Evolutionary conservation across 2,888 invertebrate genomes (phyloP).

Genomic region (Aspidapion aeneum): DNA sequence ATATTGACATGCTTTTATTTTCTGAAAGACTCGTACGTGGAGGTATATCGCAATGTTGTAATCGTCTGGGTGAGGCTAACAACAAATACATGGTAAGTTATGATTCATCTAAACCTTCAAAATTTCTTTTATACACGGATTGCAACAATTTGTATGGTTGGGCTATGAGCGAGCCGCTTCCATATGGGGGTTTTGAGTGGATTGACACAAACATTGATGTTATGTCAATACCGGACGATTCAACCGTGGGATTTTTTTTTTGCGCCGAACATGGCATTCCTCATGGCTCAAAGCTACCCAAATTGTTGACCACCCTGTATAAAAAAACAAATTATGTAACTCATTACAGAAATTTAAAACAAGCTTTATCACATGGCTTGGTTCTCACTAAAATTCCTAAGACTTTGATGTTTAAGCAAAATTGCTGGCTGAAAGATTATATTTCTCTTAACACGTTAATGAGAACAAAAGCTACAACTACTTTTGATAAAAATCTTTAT

Average conservation of each 20-base stretch:
- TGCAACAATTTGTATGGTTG: constrained; percentile 25
- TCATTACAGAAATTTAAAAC: no score
- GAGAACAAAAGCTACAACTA: no score
- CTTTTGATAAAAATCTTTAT: no score
- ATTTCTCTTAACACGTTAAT: no score
- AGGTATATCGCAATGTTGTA: constrained; percentile 32
- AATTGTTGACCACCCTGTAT: no score
- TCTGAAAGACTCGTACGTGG: constrained; percentile 36
- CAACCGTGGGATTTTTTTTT: constrained; percentile 26
- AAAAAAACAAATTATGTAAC: no score
- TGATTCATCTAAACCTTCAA: background rate
- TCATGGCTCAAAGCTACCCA: no score
- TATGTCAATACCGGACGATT: constrained; percentile 18
- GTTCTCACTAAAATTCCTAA: no score
- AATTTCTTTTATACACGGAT: constrained; percentile 8
- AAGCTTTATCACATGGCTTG: no score
- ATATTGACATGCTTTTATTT: constrained; percentile 37
- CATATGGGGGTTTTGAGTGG: constrained; percentile 23
- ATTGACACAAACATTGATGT: constrained; percentile 16
- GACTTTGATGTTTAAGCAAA: no score
- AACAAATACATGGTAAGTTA: constrained; percentile 30
- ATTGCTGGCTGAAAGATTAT: no score
- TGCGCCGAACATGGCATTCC: no score
- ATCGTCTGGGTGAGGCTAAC: constrained; percentile 38
- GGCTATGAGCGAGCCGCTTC: constrained; percentile 32